Conservation (phyloP, 53 echinoderm and acorn worm genomes). For the Stichopus horrens region DNA sequence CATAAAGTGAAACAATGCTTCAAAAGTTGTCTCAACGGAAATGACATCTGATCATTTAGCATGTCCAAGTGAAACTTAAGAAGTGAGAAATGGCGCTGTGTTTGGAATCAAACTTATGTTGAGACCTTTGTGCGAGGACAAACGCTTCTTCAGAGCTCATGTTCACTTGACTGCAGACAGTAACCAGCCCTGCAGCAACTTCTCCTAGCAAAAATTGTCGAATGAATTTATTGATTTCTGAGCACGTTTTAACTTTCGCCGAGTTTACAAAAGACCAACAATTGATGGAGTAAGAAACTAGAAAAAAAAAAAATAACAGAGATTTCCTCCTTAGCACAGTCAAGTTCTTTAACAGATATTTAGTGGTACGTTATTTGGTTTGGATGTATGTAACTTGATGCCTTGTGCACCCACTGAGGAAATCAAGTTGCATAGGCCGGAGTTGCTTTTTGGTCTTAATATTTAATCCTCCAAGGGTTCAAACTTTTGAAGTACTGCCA, state of each 20-base stretch:
- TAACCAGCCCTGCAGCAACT: constrained; percentile 39
- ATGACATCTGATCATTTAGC: constrained; percentile 39
- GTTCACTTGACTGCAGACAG: constrained; percentile 45
- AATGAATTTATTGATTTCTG: constrained; percentile 43
- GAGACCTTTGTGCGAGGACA: constrained; percentile 1
- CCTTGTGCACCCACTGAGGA: constrained; percentile 32
- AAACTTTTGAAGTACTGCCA: neutral
- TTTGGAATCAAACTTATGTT: constrained; percentile 3
- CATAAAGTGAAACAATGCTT: constrained; percentile 17
- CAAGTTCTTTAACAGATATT: constrained; percentile 25
- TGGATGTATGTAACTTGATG: constrained; percentile 29
- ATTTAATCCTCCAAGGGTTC: constrained; percentile 18
- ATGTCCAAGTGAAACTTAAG: constrained; percentile 46
- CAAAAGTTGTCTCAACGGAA: constrained; percentile 42
- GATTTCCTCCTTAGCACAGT: neutral
- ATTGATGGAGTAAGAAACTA: constrained; percentile 13
- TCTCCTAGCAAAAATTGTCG: constrained; percentile 14
- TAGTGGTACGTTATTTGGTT: constrained; percentile 23
- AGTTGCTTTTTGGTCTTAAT: constrained; percentile 19
- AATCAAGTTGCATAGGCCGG: constrained; percentile 36
- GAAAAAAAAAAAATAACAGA: constrained; percentile 19
- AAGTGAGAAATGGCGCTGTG: constrained; percentile 25
- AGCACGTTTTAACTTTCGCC: constrained; percentile 41
- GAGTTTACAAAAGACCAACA: constrained; percentile 37
- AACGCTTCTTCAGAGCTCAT: constrained; percentile 4